Percentiles rank a stretch among this genome's conserved stretches.
Evolutionary conservation across 2,888 invertebrate species (phyloP).

Genomic region (Phengaris alcon): DNA sequence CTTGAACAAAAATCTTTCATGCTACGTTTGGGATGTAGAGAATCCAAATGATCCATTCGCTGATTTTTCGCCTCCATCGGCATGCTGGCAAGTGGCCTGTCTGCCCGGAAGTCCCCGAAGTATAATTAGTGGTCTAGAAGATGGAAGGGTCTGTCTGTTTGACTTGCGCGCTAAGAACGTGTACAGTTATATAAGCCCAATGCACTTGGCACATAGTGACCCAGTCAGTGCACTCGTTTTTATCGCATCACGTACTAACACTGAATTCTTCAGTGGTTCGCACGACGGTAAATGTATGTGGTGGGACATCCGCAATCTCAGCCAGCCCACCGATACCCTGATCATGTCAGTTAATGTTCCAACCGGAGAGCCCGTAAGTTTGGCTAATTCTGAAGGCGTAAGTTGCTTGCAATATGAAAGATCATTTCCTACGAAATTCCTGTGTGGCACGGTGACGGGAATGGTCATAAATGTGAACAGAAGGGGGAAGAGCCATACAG

Average conservation of each 20-base stretch:
- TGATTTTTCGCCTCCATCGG: constrained; percentile 46
- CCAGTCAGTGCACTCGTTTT: constrained; percentile 77
- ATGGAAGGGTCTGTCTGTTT: constrained; percentile 76
- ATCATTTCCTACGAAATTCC: constrained; percentile 80
- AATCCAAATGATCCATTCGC: constrained; percentile 44
- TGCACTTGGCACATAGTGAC: constrained; percentile 59
- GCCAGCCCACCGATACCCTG: constrained; percentile 77
- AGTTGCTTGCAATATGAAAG: constrained; percentile 83
- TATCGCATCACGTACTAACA: constrained; percentile 77
- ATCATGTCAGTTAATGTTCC: constrained; percentile 75
- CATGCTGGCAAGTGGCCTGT: constrained; percentile 54
- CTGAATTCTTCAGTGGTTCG: constrained; percentile 80
- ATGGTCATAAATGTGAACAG: constrained; percentile 81
- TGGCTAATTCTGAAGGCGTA: constrained; percentile 77
- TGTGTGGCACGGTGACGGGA: constrained; percentile 60
- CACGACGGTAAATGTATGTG: constrained; percentile 81
- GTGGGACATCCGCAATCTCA: constrained; percentile 83
- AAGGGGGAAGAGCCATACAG: constrained; percentile 81
- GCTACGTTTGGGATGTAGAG: constrained; percentile 83
- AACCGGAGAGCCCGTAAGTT: constrained; percentile 68
- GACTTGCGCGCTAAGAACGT: constrained; percentile 86
- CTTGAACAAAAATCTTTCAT: constrained; percentile 63
- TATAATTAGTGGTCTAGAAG: constrained; percentile 52
- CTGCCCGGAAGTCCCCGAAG: constrained; percentile 47
- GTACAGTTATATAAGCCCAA: constrained; percentile 83